Percentiles rank a stretch among this genome's conserved stretches.
Evolutionary conservation across 2,797 vertebrate genomes (phyloP).

Genomic region (Lacerta agilis): DNA sequence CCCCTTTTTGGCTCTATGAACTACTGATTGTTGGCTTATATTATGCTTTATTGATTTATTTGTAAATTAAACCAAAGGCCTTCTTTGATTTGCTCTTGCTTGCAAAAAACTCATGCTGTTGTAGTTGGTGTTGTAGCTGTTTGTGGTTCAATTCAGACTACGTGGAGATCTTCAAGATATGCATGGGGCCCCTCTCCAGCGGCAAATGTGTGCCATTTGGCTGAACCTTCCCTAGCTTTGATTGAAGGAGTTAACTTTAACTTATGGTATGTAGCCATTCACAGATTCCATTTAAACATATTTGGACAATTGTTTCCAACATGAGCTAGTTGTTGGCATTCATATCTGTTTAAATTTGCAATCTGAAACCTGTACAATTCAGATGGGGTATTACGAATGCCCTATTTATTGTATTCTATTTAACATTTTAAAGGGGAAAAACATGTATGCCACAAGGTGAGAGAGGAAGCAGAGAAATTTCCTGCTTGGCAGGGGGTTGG

Average conservation of each 20-base stretch:
- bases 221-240: constrained; percentile 57
- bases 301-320: constrained; percentile 62
- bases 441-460: constrained; percentile 46
- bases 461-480: not conserved
- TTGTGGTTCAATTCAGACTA: constrained; percentile 41
- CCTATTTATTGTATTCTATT: constrained; percentile 46
- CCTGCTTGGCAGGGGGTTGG: no score
- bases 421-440: constrained; percentile 65
- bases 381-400: constrained; percentile 46
- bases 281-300: constrained; percentile 66
- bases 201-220: constrained; percentile 63
- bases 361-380: constrained; percentile 54
- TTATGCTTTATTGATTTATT: constrained; percentile 16
- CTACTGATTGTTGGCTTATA: not conserved
- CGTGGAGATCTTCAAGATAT: constrained; percentile 39
- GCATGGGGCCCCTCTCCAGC: constrained; percentile 45
- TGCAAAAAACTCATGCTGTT: constrained; percentile 48
- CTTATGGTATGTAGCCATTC: constrained; percentile 58
- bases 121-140: constrained; percentile 3
- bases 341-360: constrained; percentile 58
- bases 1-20: constrained; percentile 3
- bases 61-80: not conserved
- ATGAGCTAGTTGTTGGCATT: constrained; percentile 58
- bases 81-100: constrained; percentile 39
- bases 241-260: constrained; percentile 65